A percentile compares a stretch with the other conserved stretches of the same genome.
phyloP scores from a whole-genome alignment of 1,140 invertebrate species.

The Atta texana region DNA sequence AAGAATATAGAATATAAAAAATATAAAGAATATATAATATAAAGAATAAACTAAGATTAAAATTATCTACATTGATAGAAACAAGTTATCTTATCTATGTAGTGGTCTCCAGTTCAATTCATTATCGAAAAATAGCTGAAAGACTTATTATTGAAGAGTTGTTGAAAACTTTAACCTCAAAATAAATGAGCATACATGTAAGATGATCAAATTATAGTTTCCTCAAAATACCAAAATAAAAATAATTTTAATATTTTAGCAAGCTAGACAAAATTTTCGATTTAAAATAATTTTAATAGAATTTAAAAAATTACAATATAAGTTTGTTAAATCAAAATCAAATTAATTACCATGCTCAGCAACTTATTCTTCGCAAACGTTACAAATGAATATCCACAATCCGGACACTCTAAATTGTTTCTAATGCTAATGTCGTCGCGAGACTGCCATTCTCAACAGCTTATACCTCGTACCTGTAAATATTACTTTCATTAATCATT shows the following conservation, averaged over 20 bases:
- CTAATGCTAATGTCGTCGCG: not conserved
- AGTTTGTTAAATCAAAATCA: not conserved
- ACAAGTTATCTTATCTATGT: too few relatives aligned
- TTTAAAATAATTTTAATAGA: not conserved
- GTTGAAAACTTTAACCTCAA: not conserved
- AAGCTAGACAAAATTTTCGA: not conserved
- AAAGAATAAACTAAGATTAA: too few relatives aligned
- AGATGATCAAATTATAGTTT: not conserved
- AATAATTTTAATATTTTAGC: not conserved
- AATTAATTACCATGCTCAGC: slow-evolving; percentile 37
- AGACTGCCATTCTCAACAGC: not conserved
- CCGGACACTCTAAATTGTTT: not conserved
- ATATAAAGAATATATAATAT: too few relatives aligned
- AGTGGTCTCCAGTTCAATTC: too few relatives aligned
- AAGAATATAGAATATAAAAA: too few relatives aligned
- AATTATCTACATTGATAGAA: too few relatives aligned
- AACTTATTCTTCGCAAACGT: not conserved
- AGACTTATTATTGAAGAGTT: too few relatives aligned
- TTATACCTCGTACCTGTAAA: too few relatives aligned
- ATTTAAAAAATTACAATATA: not conserved
- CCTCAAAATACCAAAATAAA: not conserved
- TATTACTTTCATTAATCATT: not conserved
- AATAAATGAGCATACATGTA: not conserved
- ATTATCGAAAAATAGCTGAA: too few relatives aligned
- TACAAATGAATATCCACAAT: not conserved